These are phyloP conservation scores for Camelus dromedarius DNA, from an alignment of 2,113 vertebrate genomes.

Conservation along the genomic window DNA sequence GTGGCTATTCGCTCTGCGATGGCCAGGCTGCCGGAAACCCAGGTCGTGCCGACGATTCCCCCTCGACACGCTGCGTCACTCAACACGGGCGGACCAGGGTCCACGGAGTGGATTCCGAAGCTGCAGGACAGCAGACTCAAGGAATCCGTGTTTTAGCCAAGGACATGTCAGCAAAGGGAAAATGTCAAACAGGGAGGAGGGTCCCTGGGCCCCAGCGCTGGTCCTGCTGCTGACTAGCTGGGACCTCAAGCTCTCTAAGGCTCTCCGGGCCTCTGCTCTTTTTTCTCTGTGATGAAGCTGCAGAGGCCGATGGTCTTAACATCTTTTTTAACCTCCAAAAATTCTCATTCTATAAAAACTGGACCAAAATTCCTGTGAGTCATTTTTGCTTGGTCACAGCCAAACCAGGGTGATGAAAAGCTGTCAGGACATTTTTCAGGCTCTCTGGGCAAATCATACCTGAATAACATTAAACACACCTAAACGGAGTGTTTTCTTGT, in stretches of 20 bases:
- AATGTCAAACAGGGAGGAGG: neutral
- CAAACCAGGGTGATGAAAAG: neutral
- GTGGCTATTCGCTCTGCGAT: neutral
- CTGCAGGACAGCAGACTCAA: neutral
- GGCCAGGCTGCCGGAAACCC: neutral
- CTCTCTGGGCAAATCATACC: neutral
- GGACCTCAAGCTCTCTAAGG: too few species aligned
- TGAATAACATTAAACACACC: neutral
- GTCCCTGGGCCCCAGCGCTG: accelerated
- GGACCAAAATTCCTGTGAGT: slow-evolving; percentile 41
- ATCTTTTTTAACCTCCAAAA: neutral
- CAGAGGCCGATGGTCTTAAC: neutral
- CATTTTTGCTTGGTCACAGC: neutral
- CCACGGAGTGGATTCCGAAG: neutral
- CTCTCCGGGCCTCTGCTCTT: accelerated
- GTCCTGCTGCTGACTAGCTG: accelerated
- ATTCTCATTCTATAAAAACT: neutral
- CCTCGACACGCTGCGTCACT: neutral
- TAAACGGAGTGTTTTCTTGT: neutral
- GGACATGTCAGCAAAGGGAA: neutral
- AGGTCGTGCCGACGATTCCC: neutral
- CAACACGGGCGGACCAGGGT: neutral
- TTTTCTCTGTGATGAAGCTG: neutral
- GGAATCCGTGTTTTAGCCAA: neutral
- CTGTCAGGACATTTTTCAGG: neutral